A percentile compares a stretch with the other conserved stretches of the same genome.
Evolutionary conservation across 2,888 invertebrate genomes (phyloP).

Genomic region (Amiota mariae): DNA sequence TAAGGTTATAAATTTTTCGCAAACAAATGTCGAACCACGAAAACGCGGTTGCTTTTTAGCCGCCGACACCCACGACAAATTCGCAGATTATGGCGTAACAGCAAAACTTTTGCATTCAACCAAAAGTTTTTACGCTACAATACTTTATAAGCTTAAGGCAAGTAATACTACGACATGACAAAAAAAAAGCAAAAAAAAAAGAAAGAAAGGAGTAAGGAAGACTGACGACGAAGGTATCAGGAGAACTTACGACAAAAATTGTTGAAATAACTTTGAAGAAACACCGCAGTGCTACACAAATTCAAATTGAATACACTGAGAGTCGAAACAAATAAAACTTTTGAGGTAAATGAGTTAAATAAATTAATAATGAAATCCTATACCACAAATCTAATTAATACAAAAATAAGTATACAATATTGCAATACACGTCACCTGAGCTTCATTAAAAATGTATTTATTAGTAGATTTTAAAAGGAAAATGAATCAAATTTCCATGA

Average conservation of each 20-base stretch:
- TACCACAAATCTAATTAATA: no score
- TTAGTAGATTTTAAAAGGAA: no score
- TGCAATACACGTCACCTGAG: no score
- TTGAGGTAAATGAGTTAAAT: background rate
- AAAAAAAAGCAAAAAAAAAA: background rate
- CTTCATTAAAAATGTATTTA: no score
- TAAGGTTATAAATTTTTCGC: slow-evolving; percentile 22
- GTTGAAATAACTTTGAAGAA: slow-evolving; percentile 22
- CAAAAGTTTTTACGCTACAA: slow-evolving; percentile 13
- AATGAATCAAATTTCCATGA: no score
- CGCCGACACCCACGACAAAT: slow-evolving; percentile 24
- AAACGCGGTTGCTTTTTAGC: slow-evolving; percentile 8
- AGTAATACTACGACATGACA: background rate
- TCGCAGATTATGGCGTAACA: slow-evolving; percentile 23
- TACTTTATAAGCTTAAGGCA: background rate
- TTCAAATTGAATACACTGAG: no score
- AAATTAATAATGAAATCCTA: no score
- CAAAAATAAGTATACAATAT: no score
- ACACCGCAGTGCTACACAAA: background rate
- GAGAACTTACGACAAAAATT: slow-evolving; percentile 21
- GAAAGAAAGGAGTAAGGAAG: background rate
- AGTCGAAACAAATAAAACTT: background rate
- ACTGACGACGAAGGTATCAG: background rate
- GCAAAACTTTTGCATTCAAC: slow-evolving; percentile 19
- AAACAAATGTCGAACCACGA: slow-evolving; percentile 19